phyloP scores from a whole-genome alignment of 2,113 vertebrate species.

The Triplophysa siluroides region DNA sequence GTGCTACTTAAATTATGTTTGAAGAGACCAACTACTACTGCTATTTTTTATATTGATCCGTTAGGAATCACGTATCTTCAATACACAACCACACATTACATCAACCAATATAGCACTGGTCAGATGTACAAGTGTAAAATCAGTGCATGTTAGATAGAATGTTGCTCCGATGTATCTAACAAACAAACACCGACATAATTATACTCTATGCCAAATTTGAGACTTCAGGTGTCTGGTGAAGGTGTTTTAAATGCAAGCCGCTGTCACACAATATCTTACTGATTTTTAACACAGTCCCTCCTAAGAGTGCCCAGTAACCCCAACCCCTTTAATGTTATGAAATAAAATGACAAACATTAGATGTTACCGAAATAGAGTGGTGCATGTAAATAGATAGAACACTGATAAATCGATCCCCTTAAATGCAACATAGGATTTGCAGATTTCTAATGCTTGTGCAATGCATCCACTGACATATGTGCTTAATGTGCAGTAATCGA shows the following conservation, averaged over 20 bases:
- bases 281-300: background rate
- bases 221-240: conserved; percentile 10
- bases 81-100: background rate
- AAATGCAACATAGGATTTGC: conserved; percentile 18
- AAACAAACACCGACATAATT: conserved; percentile 14
- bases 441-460: conserved; percentile 51
- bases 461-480: conserved; percentile 48
- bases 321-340: conserved; percentile 23
- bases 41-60: background rate
- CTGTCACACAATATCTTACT: background rate
- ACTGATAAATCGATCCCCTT: background rate
- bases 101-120: conserved; percentile 12
- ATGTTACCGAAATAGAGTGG: conserved; percentile 44
- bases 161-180: conserved; percentile 18
- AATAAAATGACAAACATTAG: conserved; percentile 10
- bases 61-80: background rate
- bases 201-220: conserved; percentile 42
- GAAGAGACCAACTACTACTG: background rate
- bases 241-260: background rate
- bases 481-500: conserved; percentile 38
- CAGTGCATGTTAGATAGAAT: conserved; percentile 41
- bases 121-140: conserved; percentile 21
- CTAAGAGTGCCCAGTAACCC: background rate
- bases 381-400: conserved; percentile 64
- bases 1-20: background rate